Percentiles rank a stretch among this genome's conserved stretches.
These are phyloP conservation scores for Hybognathus amarus DNA, from an alignment of 2,797 vertebrate species.

Conservation along the genomic window DNA sequence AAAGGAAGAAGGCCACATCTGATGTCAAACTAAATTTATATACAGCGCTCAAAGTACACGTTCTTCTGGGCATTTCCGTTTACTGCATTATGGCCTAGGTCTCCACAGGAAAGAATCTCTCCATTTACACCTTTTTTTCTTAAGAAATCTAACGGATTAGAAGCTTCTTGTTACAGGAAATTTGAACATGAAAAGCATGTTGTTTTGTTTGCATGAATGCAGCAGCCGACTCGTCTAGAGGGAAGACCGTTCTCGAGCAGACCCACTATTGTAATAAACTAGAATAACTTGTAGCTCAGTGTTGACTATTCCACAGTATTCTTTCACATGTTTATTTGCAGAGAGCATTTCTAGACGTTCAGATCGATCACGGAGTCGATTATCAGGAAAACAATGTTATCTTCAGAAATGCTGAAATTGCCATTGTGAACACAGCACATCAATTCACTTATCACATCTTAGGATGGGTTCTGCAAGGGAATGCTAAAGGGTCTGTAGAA, in stretches of 20 bases:
- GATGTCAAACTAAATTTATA: background rate
- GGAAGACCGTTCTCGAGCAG: slow-evolving; percentile 6
- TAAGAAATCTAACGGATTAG: background rate
- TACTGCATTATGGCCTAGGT: background rate
- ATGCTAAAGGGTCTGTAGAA: background rate
- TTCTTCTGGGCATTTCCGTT: slow-evolving; percentile 4
- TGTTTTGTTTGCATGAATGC: slow-evolving; percentile 26
- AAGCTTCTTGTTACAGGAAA: slow-evolving; percentile 17
- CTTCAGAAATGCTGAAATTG: background rate
- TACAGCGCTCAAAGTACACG: slow-evolving; percentile 1
- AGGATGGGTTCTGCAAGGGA: background rate
- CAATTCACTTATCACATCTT: background rate
- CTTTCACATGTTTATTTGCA: slow-evolving; percentile 12
- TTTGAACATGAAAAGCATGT: slow-evolving; percentile 32
- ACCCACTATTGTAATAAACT: slow-evolving; percentile 38
- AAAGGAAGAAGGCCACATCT: slow-evolving; percentile 46
- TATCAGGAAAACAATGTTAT: background rate
- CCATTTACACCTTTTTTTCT: background rate
- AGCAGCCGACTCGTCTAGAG: background rate
- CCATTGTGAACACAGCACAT: background rate
- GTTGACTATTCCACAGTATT: slow-evolving; percentile 1
- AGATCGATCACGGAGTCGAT: background rate
- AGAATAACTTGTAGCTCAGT: slow-evolving; percentile 38
- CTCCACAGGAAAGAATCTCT: background rate
- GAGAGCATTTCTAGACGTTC: background rate